A percentile compares a stretch with the other conserved stretches of the same genome.
These are phyloP conservation scores for Eidolon dupreanum DNA, from an alignment of 2,797 vertebrate genomes.

Conservation along the genomic window DNA sequence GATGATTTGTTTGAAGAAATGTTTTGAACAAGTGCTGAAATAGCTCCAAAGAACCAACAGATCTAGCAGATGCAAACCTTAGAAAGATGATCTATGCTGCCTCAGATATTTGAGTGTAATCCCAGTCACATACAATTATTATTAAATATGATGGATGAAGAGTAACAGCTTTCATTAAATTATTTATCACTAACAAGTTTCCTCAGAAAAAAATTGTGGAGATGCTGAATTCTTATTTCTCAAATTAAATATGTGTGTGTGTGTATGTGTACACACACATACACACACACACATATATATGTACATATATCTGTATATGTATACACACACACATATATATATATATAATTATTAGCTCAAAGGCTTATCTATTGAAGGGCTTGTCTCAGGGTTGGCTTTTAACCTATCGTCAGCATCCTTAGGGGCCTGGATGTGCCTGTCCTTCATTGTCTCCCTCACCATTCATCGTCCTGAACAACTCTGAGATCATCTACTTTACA, in stretches of 20 bases:
- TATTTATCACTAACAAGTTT: constrained; percentile 43
- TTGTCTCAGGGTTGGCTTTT: background rate
- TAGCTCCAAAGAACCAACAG: background rate
- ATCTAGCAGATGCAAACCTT: background rate
- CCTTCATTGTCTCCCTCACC: background rate
- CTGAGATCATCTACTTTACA: background rate
- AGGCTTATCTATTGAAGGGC: background rate
- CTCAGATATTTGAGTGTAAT: background rate
- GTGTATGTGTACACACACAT: too few relatives aligned
- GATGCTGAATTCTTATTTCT: background rate
- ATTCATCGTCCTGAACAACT: background rate
- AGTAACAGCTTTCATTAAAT: background rate
- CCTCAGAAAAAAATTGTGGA: background rate
- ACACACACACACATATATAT: too few relatives aligned
- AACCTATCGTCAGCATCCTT: background rate
- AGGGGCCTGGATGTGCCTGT: too few relatives aligned
- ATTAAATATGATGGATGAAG: background rate
- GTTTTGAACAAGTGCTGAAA: background rate
- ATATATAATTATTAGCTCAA: constrained; percentile 23
- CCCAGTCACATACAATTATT: background rate
- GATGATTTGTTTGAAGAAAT: background rate
- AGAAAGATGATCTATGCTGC: background rate
- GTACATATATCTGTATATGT: too few relatives aligned
- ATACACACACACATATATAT: too few relatives aligned
- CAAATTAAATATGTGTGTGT: background rate